A percentile compares a stretch with the other conserved stretches of the same genome.
Evolutionary conservation across 2,888 invertebrate genomes (phyloP).

Genomic region (Torymus aiolomorphi): DNA sequence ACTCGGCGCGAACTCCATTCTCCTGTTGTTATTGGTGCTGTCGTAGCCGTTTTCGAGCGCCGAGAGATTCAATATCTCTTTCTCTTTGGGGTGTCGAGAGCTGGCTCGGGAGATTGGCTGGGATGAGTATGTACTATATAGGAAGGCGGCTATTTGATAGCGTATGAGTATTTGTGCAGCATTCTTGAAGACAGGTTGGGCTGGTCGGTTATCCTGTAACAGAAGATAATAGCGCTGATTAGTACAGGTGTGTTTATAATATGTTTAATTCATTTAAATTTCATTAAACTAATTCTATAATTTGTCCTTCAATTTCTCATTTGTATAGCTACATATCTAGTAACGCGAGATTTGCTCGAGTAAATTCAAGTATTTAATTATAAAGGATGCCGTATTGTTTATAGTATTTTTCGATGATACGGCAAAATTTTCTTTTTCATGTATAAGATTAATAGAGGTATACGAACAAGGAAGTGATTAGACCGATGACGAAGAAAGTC

Average conservation of each 20-base stretch:
- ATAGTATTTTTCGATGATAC: not conserved
- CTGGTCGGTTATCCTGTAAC: slow-evolving; percentile 5
- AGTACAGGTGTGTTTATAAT: no score
- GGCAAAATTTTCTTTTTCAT: not conserved
- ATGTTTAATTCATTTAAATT: no score
- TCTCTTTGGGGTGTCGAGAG: no score
- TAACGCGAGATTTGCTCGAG: no score
- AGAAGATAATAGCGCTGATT: not conserved
- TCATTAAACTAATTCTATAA: no score
- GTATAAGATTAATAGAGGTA: slow-evolving; percentile 1
- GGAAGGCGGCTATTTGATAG: not conserved
- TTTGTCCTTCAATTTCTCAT: no score
- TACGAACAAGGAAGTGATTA: slow-evolving; percentile 7
- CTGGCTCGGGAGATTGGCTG: no score
- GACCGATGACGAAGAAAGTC: slow-evolving; percentile 18
- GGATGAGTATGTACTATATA: not conserved
- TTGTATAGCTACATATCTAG: no score
- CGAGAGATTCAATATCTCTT: not conserved
- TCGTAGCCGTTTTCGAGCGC: not conserved
- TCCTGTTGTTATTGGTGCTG: no score
- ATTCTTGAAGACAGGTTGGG: not conserved
- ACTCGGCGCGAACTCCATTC: slow-evolving; percentile 79
- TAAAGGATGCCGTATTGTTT: not conserved
- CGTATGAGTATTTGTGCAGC: not conserved
- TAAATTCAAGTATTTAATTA: no score